Evolutionary conservation across 2,797 vertebrate species (phyloP), one percentile per base, ranked within the genome.

Genomic region (Notamacropus eugenii): DNA sequence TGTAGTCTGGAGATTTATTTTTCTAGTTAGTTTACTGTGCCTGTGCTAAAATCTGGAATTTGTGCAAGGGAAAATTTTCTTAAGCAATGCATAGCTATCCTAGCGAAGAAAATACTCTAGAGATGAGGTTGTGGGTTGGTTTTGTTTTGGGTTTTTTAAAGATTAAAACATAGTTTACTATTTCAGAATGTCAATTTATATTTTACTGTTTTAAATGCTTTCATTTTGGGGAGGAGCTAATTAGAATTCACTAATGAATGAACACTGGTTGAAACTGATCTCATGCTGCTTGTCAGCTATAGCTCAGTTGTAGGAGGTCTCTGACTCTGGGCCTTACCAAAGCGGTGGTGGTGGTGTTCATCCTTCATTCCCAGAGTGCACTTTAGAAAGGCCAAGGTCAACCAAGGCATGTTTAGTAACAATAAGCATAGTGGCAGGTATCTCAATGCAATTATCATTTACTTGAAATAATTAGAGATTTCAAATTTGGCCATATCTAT

Each of bases 31-130:
- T 94, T 93, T 50, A 95, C 74, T 93, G 90, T 95, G 94, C 93
- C 93, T 56, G 11, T 97, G 29, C 92, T 95, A 95, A 97, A 98
- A 97, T 96, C 90, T 92, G 54, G 27, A 56, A 74, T 96, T 95
- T 97, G 29, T 31, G 93, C 90, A 94, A 97, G 95, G 92, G 93
- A 96, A 95, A 95, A 98, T 97, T 98, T 97, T 95, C 93, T 57
- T 3, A 92, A 94, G 93, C 82, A 19, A 93, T 90, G 56, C n/a
- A 19, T 92, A 95, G 50, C 50, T 90, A 4, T 82, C 94, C 94
- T 93, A 34, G 93, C 95, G 14, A 50, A 93, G 92, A 90, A 16
- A 1, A 93, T 56, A 90, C 82, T 93, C 62, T 95, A 93, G 3
- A 54, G 19, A 54, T 92, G 54, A 95, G 74, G 82, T 19, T 90